These are phyloP conservation scores for Lota lota DNA, from an alignment of 2,113 vertebrate species.

Conservation along the genomic window DNA sequence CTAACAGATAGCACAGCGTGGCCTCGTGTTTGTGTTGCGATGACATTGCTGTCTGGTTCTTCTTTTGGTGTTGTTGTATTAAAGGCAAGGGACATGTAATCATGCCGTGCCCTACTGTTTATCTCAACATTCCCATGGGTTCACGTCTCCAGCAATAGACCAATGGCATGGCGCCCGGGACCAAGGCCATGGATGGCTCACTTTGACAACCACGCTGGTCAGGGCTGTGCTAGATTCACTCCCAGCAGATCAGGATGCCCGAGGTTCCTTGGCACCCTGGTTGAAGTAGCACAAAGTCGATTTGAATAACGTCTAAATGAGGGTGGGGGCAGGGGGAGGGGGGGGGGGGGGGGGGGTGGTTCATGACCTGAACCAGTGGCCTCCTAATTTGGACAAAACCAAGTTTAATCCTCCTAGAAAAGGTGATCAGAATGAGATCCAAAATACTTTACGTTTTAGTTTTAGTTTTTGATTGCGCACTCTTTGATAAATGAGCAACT, in stretches of 20 bases:
- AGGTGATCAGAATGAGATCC: too few relatives aligned
- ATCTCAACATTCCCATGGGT: slow-evolving; percentile 68
- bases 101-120: slow-evolving; percentile 56
- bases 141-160: slow-evolving; percentile 72
- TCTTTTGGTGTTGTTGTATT: slow-evolving; percentile 21
- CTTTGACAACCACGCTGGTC: slow-evolving; percentile 59
- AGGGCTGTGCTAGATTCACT: slow-evolving; percentile 53
- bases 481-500: slow-evolving; percentile 41
- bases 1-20: too few relatives aligned
- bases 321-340: slow-evolving; percentile 30
- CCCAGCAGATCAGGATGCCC: slow-evolving; percentile 53
- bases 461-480: neutral
- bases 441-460: neutral
- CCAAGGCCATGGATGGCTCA: slow-evolving; percentile 52
- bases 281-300: slow-evolving; percentile 52
- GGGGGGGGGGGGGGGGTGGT: slow-evolving; percentile 29
- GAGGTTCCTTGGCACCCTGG: slow-evolving; percentile 44
- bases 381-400: too few relatives aligned
- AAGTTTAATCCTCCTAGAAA: too few relatives aligned
- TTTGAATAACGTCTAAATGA: slow-evolving; percentile 56
- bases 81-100: slow-evolving; percentile 44
- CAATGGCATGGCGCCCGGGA: slow-evolving; percentile 65
- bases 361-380: too few relatives aligned
- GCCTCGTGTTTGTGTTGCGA: too few relatives aligned
- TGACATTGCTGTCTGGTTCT: neutral